Conservation (phyloP, 2,888 invertebrate genomes). For the Eilema caniola region DNA sequence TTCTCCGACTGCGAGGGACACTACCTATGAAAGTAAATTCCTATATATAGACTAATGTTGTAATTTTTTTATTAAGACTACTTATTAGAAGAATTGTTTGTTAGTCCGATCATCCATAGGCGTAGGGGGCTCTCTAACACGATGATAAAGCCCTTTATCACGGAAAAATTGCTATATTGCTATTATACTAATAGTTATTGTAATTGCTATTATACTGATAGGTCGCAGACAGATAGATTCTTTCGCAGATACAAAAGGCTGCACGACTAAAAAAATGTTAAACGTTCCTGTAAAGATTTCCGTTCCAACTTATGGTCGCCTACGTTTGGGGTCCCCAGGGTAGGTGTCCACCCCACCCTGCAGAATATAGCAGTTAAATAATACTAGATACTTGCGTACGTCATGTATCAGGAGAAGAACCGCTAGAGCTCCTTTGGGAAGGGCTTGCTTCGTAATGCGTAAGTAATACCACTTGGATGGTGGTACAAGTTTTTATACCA, state of each 20-base stretch:
- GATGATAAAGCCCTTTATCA: too few species aligned
- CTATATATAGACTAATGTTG: not conserved
- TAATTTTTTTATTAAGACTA: not conserved
- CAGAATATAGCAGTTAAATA: not conserved
- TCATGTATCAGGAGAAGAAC: not conserved
- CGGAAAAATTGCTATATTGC: too few species aligned
- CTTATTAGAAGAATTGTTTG: not conserved
- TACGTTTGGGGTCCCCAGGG: not conserved
- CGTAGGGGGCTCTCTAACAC: too few species aligned
- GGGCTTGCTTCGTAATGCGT: not conserved
- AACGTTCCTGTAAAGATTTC: not conserved
- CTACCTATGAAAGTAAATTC: not conserved
- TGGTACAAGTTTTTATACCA: not conserved
- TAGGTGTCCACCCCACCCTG: not conserved
- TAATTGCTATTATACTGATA: too few species aligned
- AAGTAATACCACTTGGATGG: not conserved
- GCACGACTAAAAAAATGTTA: not conserved
- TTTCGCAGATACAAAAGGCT: not conserved
- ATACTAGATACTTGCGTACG: slow-evolving; percentile 2
- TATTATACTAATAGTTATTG: too few species aligned
- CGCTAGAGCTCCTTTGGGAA: slow-evolving; percentile 1
- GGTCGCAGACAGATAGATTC: too few species aligned
- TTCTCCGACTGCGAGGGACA: not conserved
- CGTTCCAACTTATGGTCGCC: not conserved
- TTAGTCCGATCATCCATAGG: not conserved